Evolutionary conservation across 35 echinoderm and acorn worm genomes (phyloP).

Genomic region (Ptychodera flava): DNA sequence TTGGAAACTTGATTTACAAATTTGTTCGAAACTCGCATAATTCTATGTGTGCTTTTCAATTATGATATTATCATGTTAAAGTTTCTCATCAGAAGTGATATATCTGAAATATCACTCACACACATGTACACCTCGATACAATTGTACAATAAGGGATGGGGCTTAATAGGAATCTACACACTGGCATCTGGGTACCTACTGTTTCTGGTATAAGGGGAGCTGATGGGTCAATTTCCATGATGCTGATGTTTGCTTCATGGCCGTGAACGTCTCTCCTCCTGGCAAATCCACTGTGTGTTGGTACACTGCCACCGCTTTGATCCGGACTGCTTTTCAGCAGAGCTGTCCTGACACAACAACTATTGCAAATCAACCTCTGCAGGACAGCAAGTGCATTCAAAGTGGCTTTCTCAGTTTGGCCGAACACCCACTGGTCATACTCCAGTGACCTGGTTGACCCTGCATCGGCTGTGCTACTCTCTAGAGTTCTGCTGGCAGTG

Average conservation of each 20-base stretch:
- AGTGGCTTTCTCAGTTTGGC: not conserved
- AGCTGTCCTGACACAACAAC: slow-evolving; percentile 2
- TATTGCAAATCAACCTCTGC: slow-evolving; percentile 27
- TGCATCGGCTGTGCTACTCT: not conserved
- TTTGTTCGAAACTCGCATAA: no score
- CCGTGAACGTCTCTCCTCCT: not conserved
- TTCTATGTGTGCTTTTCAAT: no score
- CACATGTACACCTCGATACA: no score
- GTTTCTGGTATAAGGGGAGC: slow-evolving; percentile 69
- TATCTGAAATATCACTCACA: no score
- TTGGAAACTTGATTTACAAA: no score
- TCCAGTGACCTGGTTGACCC: not conserved
- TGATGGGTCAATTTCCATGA: slow-evolving; percentile 78
- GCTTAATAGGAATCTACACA: no score
- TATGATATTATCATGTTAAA: no score
- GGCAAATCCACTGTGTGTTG: not conserved
- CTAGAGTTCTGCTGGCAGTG: slow-evolving; percentile 7
- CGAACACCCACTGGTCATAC: slow-evolving; percentile 13
- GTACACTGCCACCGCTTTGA: slow-evolving; percentile 5
- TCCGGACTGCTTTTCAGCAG: slow-evolving; percentile 13
- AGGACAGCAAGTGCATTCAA: slow-evolving; percentile 28
- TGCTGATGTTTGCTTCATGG: slow-evolving; percentile 26
- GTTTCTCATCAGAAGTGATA: no score
- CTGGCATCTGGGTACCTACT: no score
- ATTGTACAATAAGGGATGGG: no score